These are phyloP conservation scores for Arge pagana DNA, from an alignment of 2,888 invertebrate species.

Conservation along the genomic window DNA sequence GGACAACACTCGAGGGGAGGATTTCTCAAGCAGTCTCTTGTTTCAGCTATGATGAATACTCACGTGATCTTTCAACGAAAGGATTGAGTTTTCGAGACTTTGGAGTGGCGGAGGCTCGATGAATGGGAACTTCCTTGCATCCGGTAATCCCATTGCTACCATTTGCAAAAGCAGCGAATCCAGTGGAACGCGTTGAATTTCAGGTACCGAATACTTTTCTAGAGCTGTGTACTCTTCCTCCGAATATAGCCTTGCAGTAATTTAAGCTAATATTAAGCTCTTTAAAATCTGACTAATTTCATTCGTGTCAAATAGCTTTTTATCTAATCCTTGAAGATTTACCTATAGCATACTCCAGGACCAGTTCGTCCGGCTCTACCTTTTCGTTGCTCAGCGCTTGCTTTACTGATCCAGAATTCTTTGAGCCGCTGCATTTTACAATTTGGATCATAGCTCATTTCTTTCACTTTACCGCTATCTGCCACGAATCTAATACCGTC, in stretches of 20 bases:
- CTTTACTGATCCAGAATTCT: constrained; percentile 97
- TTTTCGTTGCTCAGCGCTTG: constrained; percentile 95
- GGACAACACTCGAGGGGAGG: not conserved
- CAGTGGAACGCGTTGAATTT: constrained; percentile 91
- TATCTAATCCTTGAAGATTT: too few species aligned
- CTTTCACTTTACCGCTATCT: constrained; percentile 96
- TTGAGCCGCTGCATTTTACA: constrained; percentile 89
- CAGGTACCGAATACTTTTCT: constrained; percentile 87
- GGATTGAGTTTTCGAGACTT: constrained; percentile 84
- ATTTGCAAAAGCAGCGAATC: constrained; percentile 90
- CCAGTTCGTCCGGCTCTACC: constrained; percentile 94
- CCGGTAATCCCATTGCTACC: constrained; percentile 91
- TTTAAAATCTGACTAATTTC: too few species aligned
- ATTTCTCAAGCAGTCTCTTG: too few species aligned
- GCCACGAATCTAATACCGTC: constrained; percentile 97
- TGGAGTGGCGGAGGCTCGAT: constrained; percentile 88
- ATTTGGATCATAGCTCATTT: constrained; percentile 93
- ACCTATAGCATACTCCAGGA: constrained; percentile 87
- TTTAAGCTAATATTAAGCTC: not conserved
- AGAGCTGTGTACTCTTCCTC: constrained; percentile 80
- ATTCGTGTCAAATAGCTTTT: too few species aligned
- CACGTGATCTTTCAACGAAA: constrained; percentile 85
- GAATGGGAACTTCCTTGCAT: constrained; percentile 92
- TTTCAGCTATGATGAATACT: too few species aligned
- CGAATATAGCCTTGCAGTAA: constrained; percentile 71